Base-by-base conservation (phyloP, 2,113 vertebrate species). In the Nestor notabilis region DNA sequence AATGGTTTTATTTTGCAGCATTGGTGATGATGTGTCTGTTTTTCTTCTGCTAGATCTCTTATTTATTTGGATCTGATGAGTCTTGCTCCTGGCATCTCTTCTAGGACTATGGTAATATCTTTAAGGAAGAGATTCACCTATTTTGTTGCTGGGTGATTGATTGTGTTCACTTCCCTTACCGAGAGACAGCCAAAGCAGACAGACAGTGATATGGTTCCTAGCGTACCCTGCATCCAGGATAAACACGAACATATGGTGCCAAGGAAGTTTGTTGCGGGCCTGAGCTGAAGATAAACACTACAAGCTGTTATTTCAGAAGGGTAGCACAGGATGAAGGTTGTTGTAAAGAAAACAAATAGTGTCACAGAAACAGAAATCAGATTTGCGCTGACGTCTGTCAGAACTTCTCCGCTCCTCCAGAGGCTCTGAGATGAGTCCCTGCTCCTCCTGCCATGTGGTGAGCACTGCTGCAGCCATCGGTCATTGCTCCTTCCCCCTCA, bases 351-450 rank as follows among this genome's bases (percentile, higher is more conserved):
- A 72, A 64, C 58, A 76, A 39, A 20, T n/a, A 35, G 20, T 6
- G 44, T 35, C 61, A 52, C 35, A 50, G 80, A 49, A 39, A 39
- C 33, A 78, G 71, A 63, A 55, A 91, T 75, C 10, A 25, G 63
- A 31, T 56, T 52, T 0, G 2, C 4, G 3, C 65, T 65, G 83
- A 9, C 0, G 2, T 46, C 81, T 82, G 69, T 37, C 15, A 6
- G 89, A 43, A 37, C 7, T 47, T 29, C 60, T 58, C 41, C 0
- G 13, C 25, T 50, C 49, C 58, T 35, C 39, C 0, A 0, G 31
- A 52, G 33, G 1, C 65, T 21, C 44, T 31, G 75, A 50, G 46
- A 9, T 3, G 11, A 8, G 47, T 37, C 37, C 37, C 43, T 6
- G 28, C 56, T 23, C 25, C 35, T 65, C 14, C n/a, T 10, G 18